Percentiles rank a stretch among this genome's conserved stretches.
These are phyloP conservation scores for Serinus canaria DNA, from an alignment of 2,113 vertebrate species.

Conservation along the genomic window DNA sequence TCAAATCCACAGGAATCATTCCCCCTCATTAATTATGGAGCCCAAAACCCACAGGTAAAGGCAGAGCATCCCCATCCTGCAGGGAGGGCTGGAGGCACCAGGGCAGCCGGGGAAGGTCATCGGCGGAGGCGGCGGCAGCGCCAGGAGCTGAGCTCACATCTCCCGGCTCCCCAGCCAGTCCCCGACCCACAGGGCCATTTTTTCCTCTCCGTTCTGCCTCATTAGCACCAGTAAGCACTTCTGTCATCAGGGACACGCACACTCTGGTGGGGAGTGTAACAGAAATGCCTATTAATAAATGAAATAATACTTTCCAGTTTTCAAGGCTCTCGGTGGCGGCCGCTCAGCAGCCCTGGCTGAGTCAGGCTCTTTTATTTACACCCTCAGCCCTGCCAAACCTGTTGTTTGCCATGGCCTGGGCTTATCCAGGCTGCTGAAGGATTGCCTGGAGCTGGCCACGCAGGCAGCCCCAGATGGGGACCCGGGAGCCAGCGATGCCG, in stretches of 20 bases:
- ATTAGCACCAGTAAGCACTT: slow-evolving; percentile 66
- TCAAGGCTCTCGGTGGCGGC: slow-evolving; percentile 10
- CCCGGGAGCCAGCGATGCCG: accelerated
- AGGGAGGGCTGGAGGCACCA: neutral
- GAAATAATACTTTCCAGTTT: slow-evolving; percentile 71
- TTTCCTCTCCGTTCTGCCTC: slow-evolving; percentile 67
- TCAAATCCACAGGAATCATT: neutral
- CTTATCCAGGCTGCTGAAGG: slow-evolving; percentile 1
- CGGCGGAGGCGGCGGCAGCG: neutral
- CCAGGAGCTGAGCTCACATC: slow-evolving; percentile 67
- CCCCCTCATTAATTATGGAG: accelerated
- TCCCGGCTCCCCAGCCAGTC: slow-evolving; percentile 52
- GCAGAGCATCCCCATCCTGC: neutral
- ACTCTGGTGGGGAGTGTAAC: slow-evolving; percentile 62
- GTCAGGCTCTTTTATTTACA: slow-evolving; percentile 55
- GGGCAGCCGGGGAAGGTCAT: neutral
- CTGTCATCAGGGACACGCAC: slow-evolving; percentile 65
- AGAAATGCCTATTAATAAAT: slow-evolving; percentile 63
- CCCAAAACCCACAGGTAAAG: neutral
- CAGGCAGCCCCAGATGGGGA: neutral
- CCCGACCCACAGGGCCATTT: slow-evolving; percentile 56
- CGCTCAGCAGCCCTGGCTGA: slow-evolving; percentile 55
- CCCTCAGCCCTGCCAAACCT: slow-evolving; percentile 47
- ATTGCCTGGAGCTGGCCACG: neutral
- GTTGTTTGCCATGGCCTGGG: slow-evolving; percentile 22